Evolutionary conservation across 2,888 invertebrate genomes (phyloP), one percentile per base, ranked within the genome.

Genomic region (Parnassius orleans): DNA sequence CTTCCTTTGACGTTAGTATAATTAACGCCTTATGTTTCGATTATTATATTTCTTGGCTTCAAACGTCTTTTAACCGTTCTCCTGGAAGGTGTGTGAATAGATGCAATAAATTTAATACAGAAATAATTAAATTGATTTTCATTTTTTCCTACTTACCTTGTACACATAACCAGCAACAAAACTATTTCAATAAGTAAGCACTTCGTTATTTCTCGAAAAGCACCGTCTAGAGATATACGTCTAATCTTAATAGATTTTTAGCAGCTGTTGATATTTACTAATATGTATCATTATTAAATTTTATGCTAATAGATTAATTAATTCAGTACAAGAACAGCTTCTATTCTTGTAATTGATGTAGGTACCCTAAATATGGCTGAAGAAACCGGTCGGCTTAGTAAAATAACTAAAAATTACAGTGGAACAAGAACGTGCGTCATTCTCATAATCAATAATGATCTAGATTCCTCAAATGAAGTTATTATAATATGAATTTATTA

Each of bases 51-150:
- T 80, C 76, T 82, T 81, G 80, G 80, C 78, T 83, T 80, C 78
- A 77, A 78, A 84, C 78, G 79, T 90, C 83, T 83, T 59, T 82
- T 81, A 79, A 81, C 81, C 82, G 84, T 84, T 82, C 75, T 77
- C 79, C 79, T 79, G 78, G 83, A 87, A 90, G 87, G 86, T 93
- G 93, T 94, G 93, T 88, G 93, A 93, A 91, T 92, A 92, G 91
- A 90, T 91, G 90, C 90, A 92, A 92, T 92, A 92, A 90, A 91
- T 87, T 91, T 88, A 90, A 90, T 90, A 90, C 90, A 88, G 88
- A 90, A 89, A 86, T 83, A 83, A 75, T 59, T 7, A 66, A 64
- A 67, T 71, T 71, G 48, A 48, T 64, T 73, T 80, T 79, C 81
- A 70, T 77, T 75, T 66, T 55, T 58, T 59, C 61, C 33, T 59